Conservation (phyloP, 2,797 vertebrate genomes). For the Phataginus tetradactyla region DNA sequence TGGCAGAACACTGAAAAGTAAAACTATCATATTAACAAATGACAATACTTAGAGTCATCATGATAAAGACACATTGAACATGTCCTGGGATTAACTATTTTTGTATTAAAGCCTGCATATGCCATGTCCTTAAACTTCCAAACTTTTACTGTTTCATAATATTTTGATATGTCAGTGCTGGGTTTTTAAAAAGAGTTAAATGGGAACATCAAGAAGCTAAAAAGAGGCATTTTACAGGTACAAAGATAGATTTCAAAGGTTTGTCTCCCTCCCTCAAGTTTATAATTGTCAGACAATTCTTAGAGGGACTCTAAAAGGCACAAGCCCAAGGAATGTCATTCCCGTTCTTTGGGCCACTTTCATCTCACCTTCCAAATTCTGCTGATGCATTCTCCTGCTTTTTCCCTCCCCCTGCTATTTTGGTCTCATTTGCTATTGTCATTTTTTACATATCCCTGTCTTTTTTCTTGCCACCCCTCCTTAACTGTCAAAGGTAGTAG, state of each 20-base stretch:
- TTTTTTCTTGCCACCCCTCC: neutral
- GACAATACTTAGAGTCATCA: neutral
- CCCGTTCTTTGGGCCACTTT: neutral
- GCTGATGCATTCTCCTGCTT: neutral
- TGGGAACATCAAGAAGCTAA: neutral
- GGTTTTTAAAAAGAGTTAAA: slow-evolving; percentile 25
- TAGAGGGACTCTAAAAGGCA: neutral
- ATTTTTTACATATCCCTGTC: neutral
- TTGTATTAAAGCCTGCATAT: neutral
- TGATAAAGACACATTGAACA: neutral
- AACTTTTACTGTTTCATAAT: neutral
- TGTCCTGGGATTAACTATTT: neutral
- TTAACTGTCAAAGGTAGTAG: neutral
- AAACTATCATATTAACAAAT: neutral
- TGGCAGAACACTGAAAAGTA: neutral
- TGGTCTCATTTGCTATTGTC: neutral
- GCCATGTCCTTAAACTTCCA: neutral
- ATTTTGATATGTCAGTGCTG: neutral
- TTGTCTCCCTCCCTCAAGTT: neutral
- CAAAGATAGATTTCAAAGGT: neutral
- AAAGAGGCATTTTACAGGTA: neutral
- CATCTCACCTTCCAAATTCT: neutral
- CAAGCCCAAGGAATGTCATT: neutral
- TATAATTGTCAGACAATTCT: neutral
- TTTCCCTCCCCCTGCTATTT: neutral